phyloP scores from a whole-genome alignment of 1,140 invertebrate species.

The Brachionus manjavacas region DNA sequence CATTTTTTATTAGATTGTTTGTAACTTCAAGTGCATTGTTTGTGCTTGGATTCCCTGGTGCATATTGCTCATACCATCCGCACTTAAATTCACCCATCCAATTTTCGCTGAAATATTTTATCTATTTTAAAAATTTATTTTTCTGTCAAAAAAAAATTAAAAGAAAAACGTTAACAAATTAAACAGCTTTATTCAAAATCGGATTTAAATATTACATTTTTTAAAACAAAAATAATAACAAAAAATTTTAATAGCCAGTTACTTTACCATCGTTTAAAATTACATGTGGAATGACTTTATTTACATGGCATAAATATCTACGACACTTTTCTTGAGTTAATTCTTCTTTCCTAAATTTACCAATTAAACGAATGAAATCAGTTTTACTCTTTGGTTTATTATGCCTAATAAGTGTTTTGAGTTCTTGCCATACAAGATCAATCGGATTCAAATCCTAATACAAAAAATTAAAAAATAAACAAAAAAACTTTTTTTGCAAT shows the following conservation, averaged over 20 bases:
- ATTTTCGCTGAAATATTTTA: too few species aligned
- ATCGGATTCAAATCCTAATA: slow-evolving; percentile 21
- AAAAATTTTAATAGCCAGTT: neutral
- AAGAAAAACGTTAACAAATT: neutral
- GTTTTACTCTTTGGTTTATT: slow-evolving; percentile 10
- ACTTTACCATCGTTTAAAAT: slow-evolving; percentile 9
- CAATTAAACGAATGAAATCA: neutral
- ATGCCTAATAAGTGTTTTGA: neutral
- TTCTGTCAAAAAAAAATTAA: neutral
- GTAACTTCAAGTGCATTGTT: too few species aligned
- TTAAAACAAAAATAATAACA: neutral
- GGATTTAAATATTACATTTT: neutral
- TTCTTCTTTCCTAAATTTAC: neutral
- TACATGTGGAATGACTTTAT: slow-evolving; percentile 12
- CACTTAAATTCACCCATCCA: too few species aligned
- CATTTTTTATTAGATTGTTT: too few species aligned
- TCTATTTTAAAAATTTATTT: neutral
- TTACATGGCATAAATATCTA: slow-evolving; percentile 2
- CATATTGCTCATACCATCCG: too few species aligned
- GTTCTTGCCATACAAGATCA: neutral
- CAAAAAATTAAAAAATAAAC: neutral
- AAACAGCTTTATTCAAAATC: neutral
- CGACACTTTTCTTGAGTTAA: slow-evolving; percentile 12
- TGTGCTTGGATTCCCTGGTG: too few species aligned
- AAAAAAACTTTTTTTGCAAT: neutral